Evolutionary conservation across 2,888 invertebrate genomes (phyloP), one percentile per base, ranked within the genome.

Genomic region (Biston stratarius): DNA sequence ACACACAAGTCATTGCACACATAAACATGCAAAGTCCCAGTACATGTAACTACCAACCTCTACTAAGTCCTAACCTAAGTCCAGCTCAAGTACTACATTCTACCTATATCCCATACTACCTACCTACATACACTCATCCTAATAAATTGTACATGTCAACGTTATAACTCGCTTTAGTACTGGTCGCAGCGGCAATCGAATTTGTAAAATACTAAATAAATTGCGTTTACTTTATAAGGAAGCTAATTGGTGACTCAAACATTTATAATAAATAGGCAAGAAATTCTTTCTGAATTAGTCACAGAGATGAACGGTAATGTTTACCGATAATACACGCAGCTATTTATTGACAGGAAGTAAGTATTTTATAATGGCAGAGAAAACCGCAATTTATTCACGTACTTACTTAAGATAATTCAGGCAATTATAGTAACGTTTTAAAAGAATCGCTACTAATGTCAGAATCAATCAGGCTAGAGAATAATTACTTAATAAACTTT

Each of bases 161-260:
- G 77, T 76, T 77, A 75, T 78, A 77, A 79, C 74, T 78, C 72
- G 77, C 71, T 69, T 73, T 78, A 78, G 78, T 77, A 76, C 73
- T 64, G 60, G 72, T 56, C 47, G 57, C 53, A 75, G 74, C 69
- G 73, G 76, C 76, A 77, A 81, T 77, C 71, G 74, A 81, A 82
- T 80, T 78, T 76, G 70, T 78, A 77, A 82, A 78, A 77, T 79
- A 75, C 72, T 77, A 71, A 75, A 79, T 79, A 77, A 81, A 79
- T 79, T 77, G 74, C 69, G 61, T 71, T 77, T 60, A 67, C 78
- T 75, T 69, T 77, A 80, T 76, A 82, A 73, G 78, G 78, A 62
- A 74, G 72, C 71, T 75, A 61, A 74, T 73, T 64, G 74, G 73
- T 79, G 77, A 78, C 76, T 81, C 75, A 74, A 72, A 68, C 75